Conservation (phyloP, 92 coral and sea anemone genomes). For the Epizoanthus rinbou region DNA sequence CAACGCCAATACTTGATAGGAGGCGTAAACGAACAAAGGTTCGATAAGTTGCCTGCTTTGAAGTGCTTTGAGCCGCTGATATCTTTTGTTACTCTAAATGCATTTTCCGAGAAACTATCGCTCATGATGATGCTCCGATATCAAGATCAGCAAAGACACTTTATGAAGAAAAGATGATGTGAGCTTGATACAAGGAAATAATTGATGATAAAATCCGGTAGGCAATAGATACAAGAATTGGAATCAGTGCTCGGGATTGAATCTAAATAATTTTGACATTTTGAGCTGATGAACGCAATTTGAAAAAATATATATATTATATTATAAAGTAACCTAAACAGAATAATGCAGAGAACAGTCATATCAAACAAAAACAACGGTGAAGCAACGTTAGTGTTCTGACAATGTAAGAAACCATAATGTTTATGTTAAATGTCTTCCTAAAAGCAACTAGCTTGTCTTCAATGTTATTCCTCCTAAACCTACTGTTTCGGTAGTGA, state of each 20-base stretch:
- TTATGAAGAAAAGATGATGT: too few species aligned
- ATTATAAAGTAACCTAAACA: too few species aligned
- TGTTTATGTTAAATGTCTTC: slow-evolving; percentile 1
- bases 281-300: too few species aligned
- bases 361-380: background rate
- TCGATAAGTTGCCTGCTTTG: background rate
- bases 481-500: too few species aligned
- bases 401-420: background rate
- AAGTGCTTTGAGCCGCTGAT: background rate
- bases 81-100: background rate
- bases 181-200: too few species aligned
- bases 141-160: too few species aligned
- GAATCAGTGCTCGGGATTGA: too few species aligned
- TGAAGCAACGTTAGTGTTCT: background rate
- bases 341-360: background rate
- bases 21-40: background rate
- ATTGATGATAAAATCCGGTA: too few species aligned
- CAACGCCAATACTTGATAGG: background rate
- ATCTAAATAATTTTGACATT: too few species aligned
- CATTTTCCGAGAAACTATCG: background rate
- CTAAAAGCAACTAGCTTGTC: background rate
- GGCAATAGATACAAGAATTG: too few species aligned
- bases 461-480: background rate
- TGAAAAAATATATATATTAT: too few species aligned
- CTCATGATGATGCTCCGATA: too few species aligned